These are phyloP conservation scores for Hoplodrina blanda DNA, from an alignment of 2,888 invertebrate genomes.

Conservation along the genomic window DNA sequence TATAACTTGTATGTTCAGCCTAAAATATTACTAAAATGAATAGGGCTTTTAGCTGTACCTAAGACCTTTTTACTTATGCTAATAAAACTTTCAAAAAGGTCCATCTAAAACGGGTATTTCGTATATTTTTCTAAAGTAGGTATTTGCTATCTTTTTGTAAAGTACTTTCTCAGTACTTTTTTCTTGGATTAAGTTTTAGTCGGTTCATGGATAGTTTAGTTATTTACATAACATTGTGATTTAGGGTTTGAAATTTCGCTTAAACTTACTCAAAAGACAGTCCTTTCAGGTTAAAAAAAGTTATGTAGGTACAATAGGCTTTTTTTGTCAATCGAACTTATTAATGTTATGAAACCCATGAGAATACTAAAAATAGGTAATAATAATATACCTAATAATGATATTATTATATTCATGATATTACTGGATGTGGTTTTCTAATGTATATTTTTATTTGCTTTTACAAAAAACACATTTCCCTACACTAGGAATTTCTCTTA, in stretches of 20 bases:
- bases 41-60: not conserved
- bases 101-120: not conserved
- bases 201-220: not conserved
- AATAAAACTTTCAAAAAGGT: slow-evolving; percentile 34
- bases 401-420: too few relatives aligned
- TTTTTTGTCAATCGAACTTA: not conserved
- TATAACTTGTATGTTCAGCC: slow-evolving; percentile 14
- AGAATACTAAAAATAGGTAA: too few relatives aligned
- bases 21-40: slow-evolving; percentile 39
- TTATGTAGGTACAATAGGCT: not conserved
- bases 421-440: too few relatives aligned
- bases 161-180: not conserved
- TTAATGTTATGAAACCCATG: not conserved
- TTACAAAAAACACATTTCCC: too few relatives aligned
- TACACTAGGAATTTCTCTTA: too few relatives aligned
- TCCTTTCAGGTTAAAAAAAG: slow-evolving; percentile 1
- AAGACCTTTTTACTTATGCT: slow-evolving; percentile 14
- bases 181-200: not conserved
- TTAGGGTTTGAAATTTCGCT: not conserved
- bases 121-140: slow-evolving; percentile 18
- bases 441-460: too few relatives aligned
- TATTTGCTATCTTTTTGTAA: not conserved
- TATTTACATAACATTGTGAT: not conserved
- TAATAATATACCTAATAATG: too few relatives aligned
- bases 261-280: too few relatives aligned